A percentile compares a stretch with the other conserved stretches of the same genome.
These are phyloP conservation scores for Lamprologus callipterus DNA, from an alignment of 2,113 vertebrate genomes.

Conservation along the genomic window DNA sequence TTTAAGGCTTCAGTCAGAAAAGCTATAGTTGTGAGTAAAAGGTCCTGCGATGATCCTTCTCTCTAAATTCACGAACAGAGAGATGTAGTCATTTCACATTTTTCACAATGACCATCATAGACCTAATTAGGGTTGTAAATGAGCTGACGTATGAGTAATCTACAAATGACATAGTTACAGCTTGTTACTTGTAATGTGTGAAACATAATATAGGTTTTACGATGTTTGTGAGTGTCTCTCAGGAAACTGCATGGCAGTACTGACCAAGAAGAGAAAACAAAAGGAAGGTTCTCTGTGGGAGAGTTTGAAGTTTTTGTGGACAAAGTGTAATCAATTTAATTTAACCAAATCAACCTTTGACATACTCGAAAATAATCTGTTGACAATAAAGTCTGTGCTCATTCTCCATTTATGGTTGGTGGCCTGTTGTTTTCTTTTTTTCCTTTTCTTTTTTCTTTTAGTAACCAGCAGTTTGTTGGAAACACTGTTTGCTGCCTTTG, in stretches of 20 bases:
- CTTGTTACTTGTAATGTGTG: not conserved
- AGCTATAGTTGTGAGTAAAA: not conserved
- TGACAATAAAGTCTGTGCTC: not conserved
- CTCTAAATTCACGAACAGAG: not conserved
- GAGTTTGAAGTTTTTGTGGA: not conserved
- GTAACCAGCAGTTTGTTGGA: not conserved
- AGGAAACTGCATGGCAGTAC: not conserved
- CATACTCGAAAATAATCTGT: accelerated
- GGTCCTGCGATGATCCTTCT: not conserved
- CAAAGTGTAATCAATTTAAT: not conserved
- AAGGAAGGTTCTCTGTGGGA: not conserved
- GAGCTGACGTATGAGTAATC: not conserved
- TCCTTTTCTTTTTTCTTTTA: not conserved
- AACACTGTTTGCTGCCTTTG: not conserved
- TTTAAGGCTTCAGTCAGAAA: not conserved
- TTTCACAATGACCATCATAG: not conserved
- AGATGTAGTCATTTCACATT: accelerated
- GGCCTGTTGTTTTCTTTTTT: not conserved
- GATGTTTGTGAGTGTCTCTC: not conserved
- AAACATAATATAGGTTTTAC: not conserved
- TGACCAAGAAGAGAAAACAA: not conserved
- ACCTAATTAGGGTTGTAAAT: not conserved
- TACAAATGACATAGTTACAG: not conserved
- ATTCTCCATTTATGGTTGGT: not conserved
- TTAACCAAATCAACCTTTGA: not conserved